Base-by-base conservation (phyloP, 2,797 vertebrate genomes). In the Coluber constrictor region DNA sequence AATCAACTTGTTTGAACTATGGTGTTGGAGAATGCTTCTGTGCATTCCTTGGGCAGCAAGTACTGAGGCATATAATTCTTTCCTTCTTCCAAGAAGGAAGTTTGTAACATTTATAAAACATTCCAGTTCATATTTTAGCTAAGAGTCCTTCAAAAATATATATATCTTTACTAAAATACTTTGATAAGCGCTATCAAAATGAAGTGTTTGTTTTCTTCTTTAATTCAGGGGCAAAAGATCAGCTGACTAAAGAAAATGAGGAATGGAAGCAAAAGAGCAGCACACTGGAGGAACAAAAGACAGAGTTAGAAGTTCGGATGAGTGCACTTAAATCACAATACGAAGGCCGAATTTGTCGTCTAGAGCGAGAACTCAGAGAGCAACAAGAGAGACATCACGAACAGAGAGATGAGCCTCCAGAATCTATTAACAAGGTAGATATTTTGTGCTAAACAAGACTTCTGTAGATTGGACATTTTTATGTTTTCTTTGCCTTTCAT, bases 321-420 rank as follows among this genome's bases (percentile, higher is more conserved):
- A 99, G 98, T 0, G 99, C 99, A 0, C 98, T 99, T 0, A 99
- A 99, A 95, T 99, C 99, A 0, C 99, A 99, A n/a, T 99, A 99
- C 0, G 99, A 99, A 95, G 99, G 99, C 1, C 98, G 99, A 1
- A 98, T 99, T 94, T 98, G 98, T 97, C 98, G 99, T 5, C 98
- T 99, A 95, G 99, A 99, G 96, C 98, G 99, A 92, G 99, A 99
- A 93, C 98, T 99, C 29, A 96, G 99, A 29, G 99, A 99, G 74
- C 99, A 99, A 37, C 99, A 99, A 94, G 99, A 99, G 95, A 98
- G 99, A 91, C 99, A 99, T 90, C 97, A 98, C 5, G 99, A 99
- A 74, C 99, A 98, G 96, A 97, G 99, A 92, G 99, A 99, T 37
- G 99, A 99, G 93, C 98, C 98, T 25, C 97, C 98, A 0, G 99